Evolutionary conservation across 2,888 invertebrate species (phyloP), one percentile per base, ranked within the genome.

Genomic region (Nemoura dubitans): DNA sequence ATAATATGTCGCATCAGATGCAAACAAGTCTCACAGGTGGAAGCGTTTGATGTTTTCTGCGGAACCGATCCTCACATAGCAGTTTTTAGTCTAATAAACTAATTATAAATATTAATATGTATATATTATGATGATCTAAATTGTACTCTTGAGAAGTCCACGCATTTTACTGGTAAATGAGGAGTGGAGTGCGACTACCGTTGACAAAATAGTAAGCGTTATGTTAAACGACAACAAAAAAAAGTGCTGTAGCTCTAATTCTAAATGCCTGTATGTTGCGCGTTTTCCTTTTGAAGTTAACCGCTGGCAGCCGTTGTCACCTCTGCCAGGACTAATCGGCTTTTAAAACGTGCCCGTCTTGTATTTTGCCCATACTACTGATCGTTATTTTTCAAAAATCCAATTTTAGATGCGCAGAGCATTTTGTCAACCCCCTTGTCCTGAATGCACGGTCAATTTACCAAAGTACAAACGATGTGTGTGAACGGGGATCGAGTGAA

Each of bases 351-450:
- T 87, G 83, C 87, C 59, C 86, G 84, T 76, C 85, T 59, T 88
- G 86, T 88, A 87, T 76, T 76, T 86, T 78, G 81, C 84, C 86
- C 78, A 78, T 82, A 81, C 80, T 82, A 85, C 42, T 85, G 85
- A 84, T 27, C n/a, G 36, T 76, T 86, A 84, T 42, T 78, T 86
- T 87, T 85, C 77, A 59, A 85, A 36, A 85, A 86, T 80, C 81
- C 87, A 42, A 80, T 87, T 86, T 42, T 87, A 86, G 87, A 85
- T 86, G 85, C 85, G 86, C 86, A n/a, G 87, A 87, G 84, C 59
- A 59, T 84, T 87, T 86, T 87, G 86, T 86, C 85, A 88, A 86
- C 86, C 87, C 88, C 88, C 88, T 88, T 88, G 88, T 85, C 85
- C 87, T 88, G 88, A 88, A 86, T 87, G 88, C 87, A 87, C 88